Percentiles rank a stretch among this genome's conserved stretches.
Conservation (phyloP, 2,797 vertebrate species). For the Australoheros facetus region DNA sequence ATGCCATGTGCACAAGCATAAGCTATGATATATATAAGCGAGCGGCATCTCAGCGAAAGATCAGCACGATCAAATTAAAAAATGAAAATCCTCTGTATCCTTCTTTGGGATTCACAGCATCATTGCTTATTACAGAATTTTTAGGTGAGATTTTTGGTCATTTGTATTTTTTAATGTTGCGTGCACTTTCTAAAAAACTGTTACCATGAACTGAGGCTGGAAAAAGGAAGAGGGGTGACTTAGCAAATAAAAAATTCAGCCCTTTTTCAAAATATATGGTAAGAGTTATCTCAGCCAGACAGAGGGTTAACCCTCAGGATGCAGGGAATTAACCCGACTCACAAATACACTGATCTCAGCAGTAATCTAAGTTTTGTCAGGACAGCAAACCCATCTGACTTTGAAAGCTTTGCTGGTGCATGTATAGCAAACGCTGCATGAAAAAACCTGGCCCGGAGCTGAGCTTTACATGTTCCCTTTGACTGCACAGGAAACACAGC, state of each 20-base stretch:
- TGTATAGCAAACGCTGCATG: constrained; percentile 16
- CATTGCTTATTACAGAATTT: neutral
- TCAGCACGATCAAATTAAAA: neutral
- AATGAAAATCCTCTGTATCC: neutral
- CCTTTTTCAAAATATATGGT: constrained; percentile 15
- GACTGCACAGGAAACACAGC: constrained; percentile 48
- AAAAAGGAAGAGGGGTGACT: neutral
- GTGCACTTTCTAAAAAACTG: neutral
- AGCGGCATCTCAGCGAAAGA: neutral
- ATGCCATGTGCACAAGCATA: neutral
- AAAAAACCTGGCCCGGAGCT: constrained; percentile 31
- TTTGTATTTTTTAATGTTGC: neutral
- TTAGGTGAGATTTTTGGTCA: neutral
- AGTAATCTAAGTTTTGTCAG: constrained; percentile 52
- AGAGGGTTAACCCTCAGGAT: constrained; percentile 50
- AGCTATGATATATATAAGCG: neutral
- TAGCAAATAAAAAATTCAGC: constrained; percentile 22
- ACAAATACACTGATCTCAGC: constrained; percentile 60
- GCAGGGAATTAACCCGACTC: constrained; percentile 53
- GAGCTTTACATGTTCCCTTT: constrained; percentile 27
- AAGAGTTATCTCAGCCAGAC: constrained; percentile 16
- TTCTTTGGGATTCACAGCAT: neutral
- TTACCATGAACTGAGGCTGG: neutral
- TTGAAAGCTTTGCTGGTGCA: constrained; percentile 39
- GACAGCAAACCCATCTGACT: constrained; percentile 36